Evolutionary conservation across 2,797 vertebrate species (phyloP).

Genomic region (Amphiprion clarkii): DNA sequence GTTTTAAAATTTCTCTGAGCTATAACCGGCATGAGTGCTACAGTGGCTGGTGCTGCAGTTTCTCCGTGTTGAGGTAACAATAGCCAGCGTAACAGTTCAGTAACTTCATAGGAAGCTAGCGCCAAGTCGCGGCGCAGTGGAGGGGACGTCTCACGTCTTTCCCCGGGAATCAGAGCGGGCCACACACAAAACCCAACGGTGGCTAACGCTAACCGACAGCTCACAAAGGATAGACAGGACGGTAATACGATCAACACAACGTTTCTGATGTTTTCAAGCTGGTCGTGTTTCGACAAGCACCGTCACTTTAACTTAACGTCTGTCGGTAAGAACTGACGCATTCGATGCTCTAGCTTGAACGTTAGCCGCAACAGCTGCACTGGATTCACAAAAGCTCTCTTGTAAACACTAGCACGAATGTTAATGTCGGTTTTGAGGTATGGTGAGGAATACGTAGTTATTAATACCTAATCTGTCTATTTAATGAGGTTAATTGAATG

Average conservation of each 20-base stretch:
- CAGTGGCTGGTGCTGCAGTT: not conserved
- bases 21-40: not conserved
- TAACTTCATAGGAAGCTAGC: slow-evolving; percentile 6
- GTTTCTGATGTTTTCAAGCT: not conserved
- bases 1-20: not conserved
- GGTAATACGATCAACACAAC: rapidly evolving
- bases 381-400: not conserved
- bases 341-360: not conserved
- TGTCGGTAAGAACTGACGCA: slow-evolving; percentile 29
- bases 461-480: not conserved
- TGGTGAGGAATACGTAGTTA: not conserved
- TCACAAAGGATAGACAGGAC: not conserved
- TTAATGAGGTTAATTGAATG: not conserved
- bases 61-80: slow-evolving; percentile 7
- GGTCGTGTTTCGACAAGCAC: not conserved
- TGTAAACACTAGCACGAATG: no score
- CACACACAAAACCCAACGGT: slow-evolving; percentile 16
- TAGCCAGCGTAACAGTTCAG: not conserved
- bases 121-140: slow-evolving; percentile 35
- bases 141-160: slow-evolving; percentile 43
- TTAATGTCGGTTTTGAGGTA: not conserved
- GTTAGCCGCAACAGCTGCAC: not conserved
- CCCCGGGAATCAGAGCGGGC: slow-evolving; percentile 72
- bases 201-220: slow-evolving; percentile 18
- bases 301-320: not conserved